These are phyloP conservation scores for Amphiprion percula DNA, from an alignment of 2,113 vertebrate species.

Conservation along the genomic window DNA sequence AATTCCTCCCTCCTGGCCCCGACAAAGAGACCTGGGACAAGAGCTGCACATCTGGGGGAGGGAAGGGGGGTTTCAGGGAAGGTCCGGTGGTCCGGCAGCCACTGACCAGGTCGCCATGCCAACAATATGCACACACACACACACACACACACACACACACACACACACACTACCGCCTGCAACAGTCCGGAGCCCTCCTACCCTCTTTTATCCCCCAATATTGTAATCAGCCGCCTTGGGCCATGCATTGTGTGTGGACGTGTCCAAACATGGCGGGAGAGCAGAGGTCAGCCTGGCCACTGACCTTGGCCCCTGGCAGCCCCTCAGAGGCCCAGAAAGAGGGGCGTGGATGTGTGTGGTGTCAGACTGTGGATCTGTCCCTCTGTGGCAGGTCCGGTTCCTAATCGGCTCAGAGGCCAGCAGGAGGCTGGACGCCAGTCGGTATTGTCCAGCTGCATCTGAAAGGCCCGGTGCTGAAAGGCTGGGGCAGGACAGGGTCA, in stretches of 20 bases:
- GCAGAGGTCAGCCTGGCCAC: slow-evolving; percentile 79
- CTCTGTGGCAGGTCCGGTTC: slow-evolving; percentile 70
- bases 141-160: slow-evolving; percentile 36
- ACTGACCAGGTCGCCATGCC: slow-evolving; percentile 82
- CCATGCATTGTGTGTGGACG: slow-evolving; percentile 83
- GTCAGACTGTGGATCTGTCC: slow-evolving; percentile 63
- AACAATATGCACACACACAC: slow-evolving; percentile 62
- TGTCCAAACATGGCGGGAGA: slow-evolving; percentile 89
- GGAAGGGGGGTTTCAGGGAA: slow-evolving; percentile 32
- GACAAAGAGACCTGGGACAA: slow-evolving; percentile 80
- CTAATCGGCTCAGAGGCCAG: slow-evolving; percentile 83
- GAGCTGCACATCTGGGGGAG: slow-evolving; percentile 71
- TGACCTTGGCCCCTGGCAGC: slow-evolving; percentile 85
- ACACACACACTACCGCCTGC: slow-evolving; percentile 49
- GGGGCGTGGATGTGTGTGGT: slow-evolving; percentile 77
- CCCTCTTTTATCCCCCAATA: slow-evolving; percentile 81
- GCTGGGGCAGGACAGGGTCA: slow-evolving; percentile 75
- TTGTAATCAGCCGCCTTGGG: slow-evolving; percentile 86
- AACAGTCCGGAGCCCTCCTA: slow-evolving; percentile 75
- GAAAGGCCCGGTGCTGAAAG: slow-evolving; percentile 77
- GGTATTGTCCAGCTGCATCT: slow-evolving; percentile 80
- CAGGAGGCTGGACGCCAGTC: slow-evolving; percentile 60
- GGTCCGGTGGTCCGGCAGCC: slow-evolving; percentile 70
- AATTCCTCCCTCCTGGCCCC: slow-evolving; percentile 75
- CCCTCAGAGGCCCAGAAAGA: slow-evolving; percentile 61